Percentiles rank a stretch among this genome's conserved stretches.
Evolutionary conservation across 2,888 invertebrate genomes (phyloP).

Genomic region (Drosophila rellima): DNA sequence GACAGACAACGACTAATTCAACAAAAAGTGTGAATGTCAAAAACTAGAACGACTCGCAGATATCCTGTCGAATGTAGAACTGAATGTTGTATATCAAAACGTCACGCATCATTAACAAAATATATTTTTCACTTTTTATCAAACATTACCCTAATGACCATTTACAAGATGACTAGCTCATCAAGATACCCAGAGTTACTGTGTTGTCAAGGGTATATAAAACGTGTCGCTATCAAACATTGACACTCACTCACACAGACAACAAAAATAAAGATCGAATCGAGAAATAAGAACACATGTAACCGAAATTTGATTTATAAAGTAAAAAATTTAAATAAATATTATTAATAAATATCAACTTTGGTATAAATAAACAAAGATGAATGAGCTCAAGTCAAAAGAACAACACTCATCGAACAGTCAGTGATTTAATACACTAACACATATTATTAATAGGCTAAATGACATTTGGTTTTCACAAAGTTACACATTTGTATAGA

Average conservation of each 20-base stretch:
- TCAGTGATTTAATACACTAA: slow-evolving; percentile 13
- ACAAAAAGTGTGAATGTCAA: slow-evolving; percentile 5
- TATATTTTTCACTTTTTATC: too few relatives aligned
- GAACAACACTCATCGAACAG: too few relatives aligned
- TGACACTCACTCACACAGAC: slow-evolving; percentile 18
- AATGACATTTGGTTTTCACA: not conserved
- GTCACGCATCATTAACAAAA: too few relatives aligned
- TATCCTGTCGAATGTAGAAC: slow-evolving; percentile 23
- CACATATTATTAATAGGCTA: not conserved
- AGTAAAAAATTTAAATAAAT: slow-evolving; percentile 66
- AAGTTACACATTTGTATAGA: not conserved
- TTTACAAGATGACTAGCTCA: not conserved
- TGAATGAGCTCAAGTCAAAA: slow-evolving; percentile 32
- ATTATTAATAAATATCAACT: slow-evolving; percentile 50
- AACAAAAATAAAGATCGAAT: slow-evolving; percentile 6
- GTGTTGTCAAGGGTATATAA: slow-evolving; percentile 32
- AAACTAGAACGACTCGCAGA: slow-evolving; percentile 3
- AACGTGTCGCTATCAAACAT: slow-evolving; percentile 62
- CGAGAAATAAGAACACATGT: slow-evolving; percentile 79
- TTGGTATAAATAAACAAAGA: slow-evolving; percentile 27
- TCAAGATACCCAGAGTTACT: slow-evolving; percentile 11
- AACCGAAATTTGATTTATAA: slow-evolving; percentile 74
- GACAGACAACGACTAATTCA: slow-evolving; percentile 42
- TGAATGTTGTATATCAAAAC: too few relatives aligned
- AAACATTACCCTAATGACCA: not conserved